A percentile compares a stretch with the other conserved stretches of the same genome.
These are phyloP conservation scores for Zosterops borbonicus DNA, from an alignment of 2,113 vertebrate genomes.

Conservation along the genomic window DNA sequence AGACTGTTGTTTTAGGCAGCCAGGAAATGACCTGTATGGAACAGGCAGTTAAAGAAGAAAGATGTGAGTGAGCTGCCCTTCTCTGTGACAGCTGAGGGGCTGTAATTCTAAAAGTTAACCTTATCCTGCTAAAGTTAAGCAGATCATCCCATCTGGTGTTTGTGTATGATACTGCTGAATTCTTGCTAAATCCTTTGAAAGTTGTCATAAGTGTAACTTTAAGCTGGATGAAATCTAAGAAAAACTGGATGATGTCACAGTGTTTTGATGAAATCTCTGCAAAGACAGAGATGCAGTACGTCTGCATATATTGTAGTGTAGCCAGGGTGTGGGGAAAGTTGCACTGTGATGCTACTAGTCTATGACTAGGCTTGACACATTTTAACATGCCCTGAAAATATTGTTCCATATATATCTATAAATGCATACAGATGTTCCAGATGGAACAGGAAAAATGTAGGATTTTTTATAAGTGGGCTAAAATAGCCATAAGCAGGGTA, in stretches of 20 bases:
- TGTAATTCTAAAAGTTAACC: not conserved
- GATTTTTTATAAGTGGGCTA: not conserved
- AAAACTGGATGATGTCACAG: not conserved
- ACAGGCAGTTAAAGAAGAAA: not conserved
- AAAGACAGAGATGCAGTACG: fast-evolving
- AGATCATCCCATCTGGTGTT: not conserved
- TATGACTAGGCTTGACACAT: not conserved
- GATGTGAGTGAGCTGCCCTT: not conserved
- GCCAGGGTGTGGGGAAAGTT: not conserved
- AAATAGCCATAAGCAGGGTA: not conserved
- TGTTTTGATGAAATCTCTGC: not conserved
- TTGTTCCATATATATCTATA: not conserved
- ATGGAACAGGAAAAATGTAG: not conserved
- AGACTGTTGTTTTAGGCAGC: constrained; percentile 53
- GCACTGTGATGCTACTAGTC: not conserved
- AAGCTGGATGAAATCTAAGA: not conserved
- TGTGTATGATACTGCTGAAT: not conserved
- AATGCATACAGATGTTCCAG: not conserved
- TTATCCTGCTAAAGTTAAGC: not conserved
- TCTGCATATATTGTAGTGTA: not conserved
- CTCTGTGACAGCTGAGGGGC: not conserved
- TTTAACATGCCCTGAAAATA: not conserved
- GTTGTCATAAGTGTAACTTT: not conserved
- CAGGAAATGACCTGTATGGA: constrained; percentile 44
- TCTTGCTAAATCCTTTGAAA: not conserved